Evolutionary conservation across 2,888 invertebrate genomes (phyloP).

Genomic region (Pherbina coryleti): DNA sequence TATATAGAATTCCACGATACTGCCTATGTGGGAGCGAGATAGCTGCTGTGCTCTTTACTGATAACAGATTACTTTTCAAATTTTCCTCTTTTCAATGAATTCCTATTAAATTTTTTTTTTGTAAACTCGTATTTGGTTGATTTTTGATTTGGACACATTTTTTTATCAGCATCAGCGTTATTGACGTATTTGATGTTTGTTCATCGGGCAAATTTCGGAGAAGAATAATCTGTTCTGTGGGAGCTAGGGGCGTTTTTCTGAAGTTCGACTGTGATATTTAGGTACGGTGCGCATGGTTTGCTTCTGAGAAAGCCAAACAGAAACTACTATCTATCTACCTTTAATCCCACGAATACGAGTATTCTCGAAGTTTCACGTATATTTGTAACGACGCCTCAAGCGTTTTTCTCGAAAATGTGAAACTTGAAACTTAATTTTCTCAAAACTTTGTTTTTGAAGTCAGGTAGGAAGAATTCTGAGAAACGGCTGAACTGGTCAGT

Average conservation of each 20-base stretch:
- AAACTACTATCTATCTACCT: no score
- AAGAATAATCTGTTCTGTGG: not conserved
- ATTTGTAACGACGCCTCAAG: no score
- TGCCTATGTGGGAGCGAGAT: not conserved
- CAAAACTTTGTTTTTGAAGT: no score
- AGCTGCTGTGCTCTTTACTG: not conserved
- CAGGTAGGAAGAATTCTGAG: no score
- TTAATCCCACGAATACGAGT: no score
- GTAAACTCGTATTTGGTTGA: not conserved
- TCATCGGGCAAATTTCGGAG: not conserved
- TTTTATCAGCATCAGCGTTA: not conserved
- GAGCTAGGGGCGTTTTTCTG: constrained; percentile 11
- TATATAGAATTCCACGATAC: not conserved
- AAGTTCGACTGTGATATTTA: not conserved
- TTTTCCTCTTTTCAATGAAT: constrained; percentile 35
- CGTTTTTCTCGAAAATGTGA: no score
- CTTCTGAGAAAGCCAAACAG: not conserved
- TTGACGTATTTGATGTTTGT: not conserved
- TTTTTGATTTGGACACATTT: not conserved
- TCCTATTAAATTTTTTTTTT: not conserved
- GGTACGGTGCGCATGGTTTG: not conserved
- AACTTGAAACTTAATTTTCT: no score
- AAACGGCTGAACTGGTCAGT: no score
- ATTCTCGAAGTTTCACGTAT: no score
- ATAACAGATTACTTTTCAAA: constrained; percentile 15